Conservation (phyloP, 2,113 vertebrate species). For the Gymnogyps californianus region DNA sequence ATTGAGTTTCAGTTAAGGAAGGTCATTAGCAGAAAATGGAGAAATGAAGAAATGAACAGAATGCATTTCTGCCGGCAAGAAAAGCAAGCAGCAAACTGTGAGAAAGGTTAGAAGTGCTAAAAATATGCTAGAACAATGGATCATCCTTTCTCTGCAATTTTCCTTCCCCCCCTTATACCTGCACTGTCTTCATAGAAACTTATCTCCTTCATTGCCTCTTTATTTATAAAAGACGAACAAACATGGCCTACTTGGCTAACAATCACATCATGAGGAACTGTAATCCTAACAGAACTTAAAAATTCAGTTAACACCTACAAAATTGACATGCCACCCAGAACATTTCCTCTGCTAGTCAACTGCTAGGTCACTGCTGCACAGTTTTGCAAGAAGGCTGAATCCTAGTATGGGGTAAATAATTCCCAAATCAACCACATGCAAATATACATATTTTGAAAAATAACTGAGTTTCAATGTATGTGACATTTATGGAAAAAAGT, state of each 20-base stretch:
- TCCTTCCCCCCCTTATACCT: not conserved
- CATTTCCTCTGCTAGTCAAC: not conserved
- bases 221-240: not conserved
- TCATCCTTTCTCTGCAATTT: not conserved
- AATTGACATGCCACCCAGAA: not conserved
- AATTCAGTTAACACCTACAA: not conserved
- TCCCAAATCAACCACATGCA: not conserved
- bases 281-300: not conserved
- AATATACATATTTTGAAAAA: not conserved
- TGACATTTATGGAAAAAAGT: not conserved
- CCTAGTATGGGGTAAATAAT: not conserved
- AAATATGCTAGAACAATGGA: slow-evolving; percentile 33
- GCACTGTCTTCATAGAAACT: not conserved
- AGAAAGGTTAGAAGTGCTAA: slow-evolving; percentile 30
- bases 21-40: slow-evolving; percentile 27
- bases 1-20: slow-evolving; percentile 10
- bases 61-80: slow-evolving; percentile 39
- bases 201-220: not conserved
- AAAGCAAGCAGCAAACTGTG: slow-evolving; percentile 12
- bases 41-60: not conserved
- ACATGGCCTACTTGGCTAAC: not conserved
- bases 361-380: not conserved
- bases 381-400: not conserved
- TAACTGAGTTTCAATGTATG: not conserved
- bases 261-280: not conserved